These are phyloP conservation scores for Galerucella pusilla DNA, from an alignment of 2,888 invertebrate genomes.

Conservation along the genomic window DNA sequence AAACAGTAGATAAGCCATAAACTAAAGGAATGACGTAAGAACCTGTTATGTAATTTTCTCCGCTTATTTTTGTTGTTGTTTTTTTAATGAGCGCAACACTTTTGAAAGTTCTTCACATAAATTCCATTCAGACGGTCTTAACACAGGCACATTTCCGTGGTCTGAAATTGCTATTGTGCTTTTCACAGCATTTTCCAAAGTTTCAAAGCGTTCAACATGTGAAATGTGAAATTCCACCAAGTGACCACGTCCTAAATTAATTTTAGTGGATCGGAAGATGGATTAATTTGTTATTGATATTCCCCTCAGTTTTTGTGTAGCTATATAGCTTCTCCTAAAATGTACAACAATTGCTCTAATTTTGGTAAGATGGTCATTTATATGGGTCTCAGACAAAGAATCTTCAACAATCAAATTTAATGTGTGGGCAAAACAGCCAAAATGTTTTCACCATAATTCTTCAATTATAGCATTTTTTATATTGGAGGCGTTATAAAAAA, in stretches of 20 bases:
- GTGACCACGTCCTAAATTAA: conserved; percentile 32
- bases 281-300: conserved; percentile 26
- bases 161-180: conserved; percentile 31
- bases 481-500: conserved; percentile 41
- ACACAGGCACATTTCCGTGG: conserved; percentile 14
- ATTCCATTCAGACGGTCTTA: conserved; percentile 29
- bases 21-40: conserved; percentile 24
- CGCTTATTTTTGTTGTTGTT: conserved; percentile 30
- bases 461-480: conserved; percentile 29
- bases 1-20: conserved; percentile 10
- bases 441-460: conserved; percentile 23
- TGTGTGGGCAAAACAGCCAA: conserved; percentile 35
- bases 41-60: conserved; percentile 30
- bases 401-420: conserved; percentile 28
- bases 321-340: conserved; percentile 29
- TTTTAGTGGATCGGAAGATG: conserved; percentile 22
- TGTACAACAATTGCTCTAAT: conserved; percentile 30
- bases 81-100: conserved; percentile 27
- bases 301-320: conserved; percentile 31
- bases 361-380: conserved; percentile 8
- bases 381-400: not conserved
- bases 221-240: conserved; percentile 36
- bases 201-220: conserved; percentile 33
- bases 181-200: conserved; percentile 28
- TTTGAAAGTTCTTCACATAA: conserved; percentile 29